These are phyloP conservation scores for Penelope pileata DNA, from an alignment of 2,113 vertebrate genomes.

Conservation along the genomic window DNA sequence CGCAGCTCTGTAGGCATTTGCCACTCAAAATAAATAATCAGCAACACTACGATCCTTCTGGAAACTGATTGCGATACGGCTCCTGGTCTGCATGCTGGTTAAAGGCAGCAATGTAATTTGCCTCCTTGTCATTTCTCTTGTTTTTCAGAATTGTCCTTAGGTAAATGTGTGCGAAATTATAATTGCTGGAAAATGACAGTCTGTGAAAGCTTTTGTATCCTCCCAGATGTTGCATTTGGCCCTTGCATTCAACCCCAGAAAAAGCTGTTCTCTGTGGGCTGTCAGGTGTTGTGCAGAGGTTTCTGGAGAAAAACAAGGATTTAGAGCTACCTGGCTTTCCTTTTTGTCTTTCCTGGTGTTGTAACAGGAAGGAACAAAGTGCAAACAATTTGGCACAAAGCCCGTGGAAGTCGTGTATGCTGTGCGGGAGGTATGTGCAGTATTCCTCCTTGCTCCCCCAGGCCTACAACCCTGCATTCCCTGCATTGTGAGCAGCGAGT, in stretches of 20 bases:
- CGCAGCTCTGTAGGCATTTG: background rate
- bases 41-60: background rate
- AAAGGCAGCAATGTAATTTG: background rate
- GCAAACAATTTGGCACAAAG: background rate
- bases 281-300: background rate
- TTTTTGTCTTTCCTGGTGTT: background rate
- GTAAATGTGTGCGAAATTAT: slow-evolving; percentile 26
- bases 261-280: background rate
- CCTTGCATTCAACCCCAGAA: background rate
- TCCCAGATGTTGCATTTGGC: background rate
- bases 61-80: background rate
- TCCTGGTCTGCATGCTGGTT: background rate
- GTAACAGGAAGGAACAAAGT: background rate
- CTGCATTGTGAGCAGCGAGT: background rate
- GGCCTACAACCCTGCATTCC: background rate
- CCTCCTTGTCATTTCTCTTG: background rate
- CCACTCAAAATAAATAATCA: background rate
- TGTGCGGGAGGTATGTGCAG: background rate
- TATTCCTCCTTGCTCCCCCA: background rate
- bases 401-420: background rate
- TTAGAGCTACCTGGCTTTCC: background rate
- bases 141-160: background rate
- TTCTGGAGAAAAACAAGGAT: background rate
- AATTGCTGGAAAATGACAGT: background rate
- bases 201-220: background rate